These are phyloP conservation scores for Cryptomyrus ogoouensis DNA, from an alignment of 2,113 vertebrate species.

Conservation along the genomic window DNA sequence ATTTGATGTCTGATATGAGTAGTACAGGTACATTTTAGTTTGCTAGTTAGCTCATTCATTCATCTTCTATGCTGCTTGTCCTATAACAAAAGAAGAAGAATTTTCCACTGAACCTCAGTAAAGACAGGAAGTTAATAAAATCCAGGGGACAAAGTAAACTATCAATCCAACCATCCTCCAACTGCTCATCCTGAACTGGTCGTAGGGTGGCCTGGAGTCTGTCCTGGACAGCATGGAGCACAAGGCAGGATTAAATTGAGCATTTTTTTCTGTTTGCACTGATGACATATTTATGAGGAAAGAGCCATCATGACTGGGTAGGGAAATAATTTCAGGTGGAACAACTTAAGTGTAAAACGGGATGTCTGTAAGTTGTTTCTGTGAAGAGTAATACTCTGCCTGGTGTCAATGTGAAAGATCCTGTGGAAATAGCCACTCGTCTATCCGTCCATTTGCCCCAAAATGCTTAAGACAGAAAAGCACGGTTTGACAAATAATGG, in stretches of 20 bases:
- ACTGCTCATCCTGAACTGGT: not conserved
- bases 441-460: not conserved
- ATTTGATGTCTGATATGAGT: not conserved
- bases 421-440: not conserved
- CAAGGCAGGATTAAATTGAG: not conserved
- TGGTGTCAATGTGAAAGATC: not conserved
- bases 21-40: not conserved
- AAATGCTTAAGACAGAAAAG: not conserved
- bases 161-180: not conserved
- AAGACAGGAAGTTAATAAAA: not conserved
- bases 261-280: not conserved
- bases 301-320: not conserved
- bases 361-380: not conserved
- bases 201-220: not conserved
- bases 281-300: slow-evolving; percentile 2
- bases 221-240: not conserved
- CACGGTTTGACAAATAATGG: not conserved
- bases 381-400: not conserved
- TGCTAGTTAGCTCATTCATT: not conserved
- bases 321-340: not conserved
- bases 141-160: not conserved
- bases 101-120: not conserved
- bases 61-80: not conserved
- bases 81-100: not conserved
- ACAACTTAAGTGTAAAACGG: not conserved